A percentile compares a stretch with the other conserved stretches of the same genome.
Evolutionary conservation across 2,113 vertebrate genomes (phyloP).

Genomic region (cat (Felis catus)): DNA sequence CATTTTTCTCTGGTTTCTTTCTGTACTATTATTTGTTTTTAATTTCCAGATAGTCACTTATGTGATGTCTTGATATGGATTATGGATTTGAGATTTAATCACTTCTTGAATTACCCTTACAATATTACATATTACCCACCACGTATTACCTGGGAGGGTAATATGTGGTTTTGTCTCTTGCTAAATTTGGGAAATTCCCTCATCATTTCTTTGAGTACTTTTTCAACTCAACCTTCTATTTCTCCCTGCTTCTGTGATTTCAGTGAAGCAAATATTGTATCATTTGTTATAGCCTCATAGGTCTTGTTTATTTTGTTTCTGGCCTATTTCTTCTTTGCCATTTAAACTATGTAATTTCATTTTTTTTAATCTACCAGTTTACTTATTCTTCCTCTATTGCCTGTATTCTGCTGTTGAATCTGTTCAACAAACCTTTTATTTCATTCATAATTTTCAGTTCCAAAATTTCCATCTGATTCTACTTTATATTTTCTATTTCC

Average conservation of each 20-base stretch:
- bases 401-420: background rate
- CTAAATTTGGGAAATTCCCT: background rate
- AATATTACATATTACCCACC: no score
- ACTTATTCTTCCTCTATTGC: background rate
- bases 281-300: background rate
- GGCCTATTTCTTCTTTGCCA: background rate
- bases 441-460: background rate
- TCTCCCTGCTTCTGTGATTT: background rate
- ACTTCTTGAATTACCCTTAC: background rate
- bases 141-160: background rate
- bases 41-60: background rate
- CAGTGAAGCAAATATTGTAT: no score
- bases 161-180: background rate
- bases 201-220: background rate
- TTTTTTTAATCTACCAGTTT: background rate
- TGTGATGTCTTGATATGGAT: background rate
- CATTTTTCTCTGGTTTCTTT: background rate
- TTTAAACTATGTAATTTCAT: background rate
- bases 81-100: background rate
- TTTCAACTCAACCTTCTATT: accelerated
- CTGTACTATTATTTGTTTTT: background rate
- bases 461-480: background rate
- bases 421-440: background rate
- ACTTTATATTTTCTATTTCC: background rate
- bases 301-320: background rate